Percentiles rank a stretch among this genome's conserved stretches.
Evolutionary conservation across 2,797 vertebrate species (phyloP).

Genomic region (Sebastes dallii): DNA sequence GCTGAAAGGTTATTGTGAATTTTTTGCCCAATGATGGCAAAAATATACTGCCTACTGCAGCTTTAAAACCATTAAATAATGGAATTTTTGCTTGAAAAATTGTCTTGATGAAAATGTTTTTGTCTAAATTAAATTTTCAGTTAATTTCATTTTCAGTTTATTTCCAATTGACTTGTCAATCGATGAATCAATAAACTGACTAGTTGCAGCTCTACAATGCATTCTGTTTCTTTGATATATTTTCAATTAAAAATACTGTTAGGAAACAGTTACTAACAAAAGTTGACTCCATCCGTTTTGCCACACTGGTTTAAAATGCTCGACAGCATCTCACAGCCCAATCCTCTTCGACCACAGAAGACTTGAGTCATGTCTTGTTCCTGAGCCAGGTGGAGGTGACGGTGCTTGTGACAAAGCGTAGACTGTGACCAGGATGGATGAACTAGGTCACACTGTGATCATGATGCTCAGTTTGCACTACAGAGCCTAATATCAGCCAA

Average conservation of each 20-base stretch:
- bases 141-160: not conserved
- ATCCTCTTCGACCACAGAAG: not conserved
- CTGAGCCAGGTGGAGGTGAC: not conserved
- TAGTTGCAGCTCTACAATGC: not conserved
- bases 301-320: not conserved
- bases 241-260: not conserved
- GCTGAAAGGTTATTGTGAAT: no score
- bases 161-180: not conserved
- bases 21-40: no score
- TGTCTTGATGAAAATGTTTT: not conserved
- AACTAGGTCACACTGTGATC: not conserved
- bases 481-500: not conserved
- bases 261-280: no score
- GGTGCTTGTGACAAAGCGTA: not conserved
- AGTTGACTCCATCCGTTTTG: not conserved
- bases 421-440: not conserved
- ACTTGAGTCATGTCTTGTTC: not conserved
- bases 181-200: not conserved
- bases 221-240: not conserved
- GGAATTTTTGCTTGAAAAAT: not conserved
- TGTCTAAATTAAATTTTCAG: not conserved
- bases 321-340: not conserved
- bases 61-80: not conserved
- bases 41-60: no score
- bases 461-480: not conserved